Evolutionary conservation across 2,888 invertebrate species (phyloP), one percentile per base, ranked within the genome.

Genomic region (Julus scandinavius): DNA sequence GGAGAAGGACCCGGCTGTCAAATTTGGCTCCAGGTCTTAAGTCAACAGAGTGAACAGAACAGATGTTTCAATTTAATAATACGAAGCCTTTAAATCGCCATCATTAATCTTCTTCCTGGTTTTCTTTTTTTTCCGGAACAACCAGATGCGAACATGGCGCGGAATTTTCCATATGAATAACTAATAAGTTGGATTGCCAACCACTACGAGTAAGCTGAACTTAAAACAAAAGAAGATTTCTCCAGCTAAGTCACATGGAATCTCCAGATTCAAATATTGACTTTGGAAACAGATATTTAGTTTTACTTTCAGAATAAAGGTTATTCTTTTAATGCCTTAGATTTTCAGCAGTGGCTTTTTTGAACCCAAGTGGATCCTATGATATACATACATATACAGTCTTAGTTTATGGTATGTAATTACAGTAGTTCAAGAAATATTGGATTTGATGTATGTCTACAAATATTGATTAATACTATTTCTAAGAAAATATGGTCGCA

Each of bases 31-130:
- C 63, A 20, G 63, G 20, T 63, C 63, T 63, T 20, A 63, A 63
- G 63, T 63, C 63, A 63, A 63, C 63, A 63, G 63, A 63, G 63
- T 63, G 63, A 63, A 63, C 63, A 20, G 63, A 63, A 63, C 63
- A 63, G 63, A 63, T 63, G 63, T 63, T 17, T 63, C 63, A 63
- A 63, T 63, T 63, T 63, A 63, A 63, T 63, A 63, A 63, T 63
- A 63, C 20, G 20, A 20, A 63, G 63, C 20, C 63, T 20, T 63
- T 63, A 63, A 63, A 63, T 63, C 63, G 63, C 63, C 63, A 20
- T 63, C 63, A 63, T 63, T 63, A 63, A 63, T 63, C 63, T 63
- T 54, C 50, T 50, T 58, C 17, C 63, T 63, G 3, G 63, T 6
- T 63, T 7, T 63, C 5, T 63, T 63, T 63, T 20, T 17, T 15